Base-by-base conservation (phyloP, 2,113 vertebrate species). In the Alosa alosa region DNA sequence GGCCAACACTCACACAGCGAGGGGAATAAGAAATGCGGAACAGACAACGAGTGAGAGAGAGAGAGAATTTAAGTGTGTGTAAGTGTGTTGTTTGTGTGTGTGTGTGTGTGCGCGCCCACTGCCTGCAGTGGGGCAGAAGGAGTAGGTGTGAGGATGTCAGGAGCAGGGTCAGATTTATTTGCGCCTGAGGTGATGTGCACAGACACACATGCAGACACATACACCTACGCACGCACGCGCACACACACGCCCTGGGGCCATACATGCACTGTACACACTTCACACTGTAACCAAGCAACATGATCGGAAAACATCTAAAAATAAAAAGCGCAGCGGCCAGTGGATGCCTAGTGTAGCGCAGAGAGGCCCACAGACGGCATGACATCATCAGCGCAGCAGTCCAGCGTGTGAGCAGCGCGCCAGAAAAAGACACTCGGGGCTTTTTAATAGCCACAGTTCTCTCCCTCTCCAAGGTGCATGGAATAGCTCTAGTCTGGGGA, bases 141-240 rank as follows among this genome's bases (percentile, higher is more conserved):
- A 45, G 82, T 84, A 78, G 46, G 72, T 84, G 47, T n/a, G 18
- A 8, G 64, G 84, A 86, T 85, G 88, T 87, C 86, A 78, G 82
- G 86, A 85, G 86, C 83, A 31, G 86, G 86, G 46, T 64, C 83
- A 87, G 86, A 83, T 85, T 84, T 72, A 60, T 86, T 83, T 81
- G 57, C 49, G 88, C 86, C 84, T 82, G 47, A 68, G 64, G 85
- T 84, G 75, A 2, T 82, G 83, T 6, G 50, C 25, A 86, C 72
- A 49, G 25, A 44, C 39, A 49, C 72, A 68, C 41, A 72, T 36
- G 78, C 52, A 84, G 57, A 83, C 86, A 84, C 82, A 68, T 82
- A 83, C 60, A 31, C 20, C 0, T 31, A 31, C 25, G 4, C 68
- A 39, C 31, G 2, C 72, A 36, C 72, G 0, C 72, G 41, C 72